Evolutionary conservation across 1,140 invertebrate genomes (phyloP).

Genomic region (Helicoverpa armigera): DNA sequence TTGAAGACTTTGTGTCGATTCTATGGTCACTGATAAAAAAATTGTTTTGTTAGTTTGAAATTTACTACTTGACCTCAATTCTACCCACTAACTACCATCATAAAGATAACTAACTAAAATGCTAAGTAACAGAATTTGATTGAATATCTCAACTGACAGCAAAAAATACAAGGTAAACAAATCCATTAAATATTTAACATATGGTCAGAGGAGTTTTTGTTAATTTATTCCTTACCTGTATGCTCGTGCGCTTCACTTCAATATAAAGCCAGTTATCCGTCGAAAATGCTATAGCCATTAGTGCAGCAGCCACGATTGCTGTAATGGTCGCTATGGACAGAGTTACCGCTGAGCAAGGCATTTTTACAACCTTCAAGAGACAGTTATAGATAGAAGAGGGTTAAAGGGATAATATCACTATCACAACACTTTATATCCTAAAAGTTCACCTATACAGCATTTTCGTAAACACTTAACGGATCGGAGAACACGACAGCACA

Average conservation of each 20-base stretch:
- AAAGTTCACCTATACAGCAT: slow-evolving; percentile 86
- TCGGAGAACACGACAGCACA: slow-evolving; percentile 83
- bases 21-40: slow-evolving; percentile 4
- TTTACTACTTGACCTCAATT: slow-evolving; percentile 10
- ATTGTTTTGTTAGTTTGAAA: slow-evolving; percentile 7
- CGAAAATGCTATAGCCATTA: slow-evolving; percentile 96
- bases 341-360: slow-evolving; percentile 98
- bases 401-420: slow-evolving; percentile 75
- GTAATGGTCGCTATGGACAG: slow-evolving; percentile 97
- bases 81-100: not conserved
- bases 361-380: slow-evolving; percentile 87
- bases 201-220: slow-evolving; percentile 40
- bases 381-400: slow-evolving; percentile 71
- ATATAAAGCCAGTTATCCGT: slow-evolving; percentile 98
- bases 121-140: not conserved
- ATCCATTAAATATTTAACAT: not conserved
- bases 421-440: slow-evolving; percentile 80
- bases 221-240: slow-evolving; percentile 89
- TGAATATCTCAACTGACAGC: not conserved
- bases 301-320: slow-evolving; percentile 96
- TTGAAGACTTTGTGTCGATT: not conserved
- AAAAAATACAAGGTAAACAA: slow-evolving; percentile 26
- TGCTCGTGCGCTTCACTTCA: slow-evolving; percentile 94
- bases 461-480: slow-evolving; percentile 82
- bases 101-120: not conserved